Evolutionary conservation across 2,113 vertebrate species (phyloP), one percentile per base, ranked within the genome.

Genomic region (Otolemur garnettii): DNA sequence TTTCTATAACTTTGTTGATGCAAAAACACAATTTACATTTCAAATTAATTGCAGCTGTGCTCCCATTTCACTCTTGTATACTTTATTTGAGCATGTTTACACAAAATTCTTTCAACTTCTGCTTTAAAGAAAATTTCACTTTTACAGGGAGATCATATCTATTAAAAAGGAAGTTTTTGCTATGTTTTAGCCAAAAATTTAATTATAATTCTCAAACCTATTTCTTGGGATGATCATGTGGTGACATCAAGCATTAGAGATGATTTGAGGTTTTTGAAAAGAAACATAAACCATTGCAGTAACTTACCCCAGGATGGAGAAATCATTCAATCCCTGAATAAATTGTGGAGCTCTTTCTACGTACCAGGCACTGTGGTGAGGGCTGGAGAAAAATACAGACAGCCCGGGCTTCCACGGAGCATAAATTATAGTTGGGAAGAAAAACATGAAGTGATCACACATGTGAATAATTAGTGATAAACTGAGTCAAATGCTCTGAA

Each of bases 11-110:
- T 0, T 0, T 93, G 93, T 98, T 97, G 97, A 98, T 98, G 79
- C 86, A 97, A 97, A 98, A 98, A 98, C 96, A 97, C 95, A 98
- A 97, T 98, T 98, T 97, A 97, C 75, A 69, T 97, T 98, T 98
- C 96, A 98, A 97, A 98, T 98, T 97, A 98, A 98, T 98, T 98
- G 95, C 97, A 98, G 96, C 95, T 97, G 85, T 57, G 62, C 60
- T 98, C 59, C 95, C 94, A 90, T 90, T 97, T 93, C 96, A 93
- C 95, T 98, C 93, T 93, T 95, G 71, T 89, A 69, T 95, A 89
- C 42, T 97, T 79, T 91, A 96, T 75, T 92, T 95, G 71, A 95
- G 92, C 50, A 86, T 97, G 91, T 96, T 98, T 97, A 96, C 57
- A 97, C 92, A 96, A 96, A 94, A 82, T 88, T 71, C 1, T 90